Percentiles rank a stretch among this genome's conserved stretches.
These are phyloP conservation scores for Etia nguti DNA, from an alignment of 2,113 vertebrate species.

Conservation along the genomic window DNA sequence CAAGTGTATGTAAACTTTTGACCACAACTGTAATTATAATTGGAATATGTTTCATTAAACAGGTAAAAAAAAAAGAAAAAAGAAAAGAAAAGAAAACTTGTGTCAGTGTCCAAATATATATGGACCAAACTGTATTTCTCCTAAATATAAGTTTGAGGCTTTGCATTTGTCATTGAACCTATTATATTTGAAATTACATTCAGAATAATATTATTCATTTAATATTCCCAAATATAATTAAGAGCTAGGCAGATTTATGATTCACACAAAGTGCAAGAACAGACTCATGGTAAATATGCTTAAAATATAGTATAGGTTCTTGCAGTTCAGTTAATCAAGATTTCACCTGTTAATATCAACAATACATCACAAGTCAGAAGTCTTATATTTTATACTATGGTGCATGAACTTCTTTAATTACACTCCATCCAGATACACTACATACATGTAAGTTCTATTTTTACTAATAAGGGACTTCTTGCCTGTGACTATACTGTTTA, in stretches of 20 bases:
- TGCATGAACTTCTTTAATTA: background rate
- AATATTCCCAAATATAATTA: background rate
- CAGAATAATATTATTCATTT: background rate
- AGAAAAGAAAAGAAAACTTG: background rate
- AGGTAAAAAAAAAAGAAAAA: background rate
- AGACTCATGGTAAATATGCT: background rate
- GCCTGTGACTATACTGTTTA: background rate
- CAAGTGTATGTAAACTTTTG: too few species aligned
- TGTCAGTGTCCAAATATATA: background rate
- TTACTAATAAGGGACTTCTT: background rate
- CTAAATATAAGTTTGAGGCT: background rate
- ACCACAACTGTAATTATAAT: too few species aligned
- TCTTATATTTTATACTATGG: background rate
- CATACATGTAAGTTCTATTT: background rate
- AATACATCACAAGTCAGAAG: background rate
- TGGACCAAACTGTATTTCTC: background rate
- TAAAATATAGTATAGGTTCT: background rate
- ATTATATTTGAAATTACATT: background rate
- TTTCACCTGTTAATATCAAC: background rate
- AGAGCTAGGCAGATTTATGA: background rate
- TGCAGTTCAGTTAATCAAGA: background rate
- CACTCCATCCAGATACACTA: background rate
- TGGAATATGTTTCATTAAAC: background rate
- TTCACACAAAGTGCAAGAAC: background rate
- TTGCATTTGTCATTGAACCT: background rate